Conservation (phyloP, 2,797 vertebrate genomes). For the Falco naumanni region DNA sequence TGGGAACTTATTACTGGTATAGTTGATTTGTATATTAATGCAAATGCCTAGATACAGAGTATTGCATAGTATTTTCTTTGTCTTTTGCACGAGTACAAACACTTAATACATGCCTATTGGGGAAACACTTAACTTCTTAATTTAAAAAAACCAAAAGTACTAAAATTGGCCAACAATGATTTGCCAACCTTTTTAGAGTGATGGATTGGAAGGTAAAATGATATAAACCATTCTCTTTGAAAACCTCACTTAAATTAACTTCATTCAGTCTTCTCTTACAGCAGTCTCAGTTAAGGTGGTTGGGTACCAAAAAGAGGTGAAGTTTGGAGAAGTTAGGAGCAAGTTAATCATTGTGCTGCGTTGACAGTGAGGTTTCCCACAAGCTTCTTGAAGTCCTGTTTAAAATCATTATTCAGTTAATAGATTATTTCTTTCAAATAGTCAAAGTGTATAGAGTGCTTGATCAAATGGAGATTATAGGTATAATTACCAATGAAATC, state of each 20-base stretch:
- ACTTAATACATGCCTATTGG: neutral
- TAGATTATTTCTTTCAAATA: neutral
- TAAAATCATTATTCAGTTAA: neutral
- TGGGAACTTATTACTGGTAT: neutral
- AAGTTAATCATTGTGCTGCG: neutral
- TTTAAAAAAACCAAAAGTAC: neutral
- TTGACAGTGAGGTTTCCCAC: neutral
- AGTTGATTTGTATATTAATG: neutral
- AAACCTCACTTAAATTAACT: neutral
- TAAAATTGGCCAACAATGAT: neutral
- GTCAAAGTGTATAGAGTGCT: neutral
- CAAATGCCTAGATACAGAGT: neutral
- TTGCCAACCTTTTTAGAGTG: neutral
- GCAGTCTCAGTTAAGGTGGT: neutral
- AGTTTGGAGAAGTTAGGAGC: neutral
- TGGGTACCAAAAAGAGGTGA: neutral
- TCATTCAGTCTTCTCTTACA: neutral
- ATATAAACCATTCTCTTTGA: neutral
- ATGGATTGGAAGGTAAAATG: neutral
- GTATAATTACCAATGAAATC: neutral
- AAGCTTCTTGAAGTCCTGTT: neutral
- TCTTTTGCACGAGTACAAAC: neutral
- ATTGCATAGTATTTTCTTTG: neutral
- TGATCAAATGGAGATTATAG: neutral
- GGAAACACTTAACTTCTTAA: neutral